A percentile compares a stretch with the other conserved stretches of the same genome.
phyloP scores from a whole-genome alignment of 2,113 vertebrate species.

The Cinclus mexicanus region DNA sequence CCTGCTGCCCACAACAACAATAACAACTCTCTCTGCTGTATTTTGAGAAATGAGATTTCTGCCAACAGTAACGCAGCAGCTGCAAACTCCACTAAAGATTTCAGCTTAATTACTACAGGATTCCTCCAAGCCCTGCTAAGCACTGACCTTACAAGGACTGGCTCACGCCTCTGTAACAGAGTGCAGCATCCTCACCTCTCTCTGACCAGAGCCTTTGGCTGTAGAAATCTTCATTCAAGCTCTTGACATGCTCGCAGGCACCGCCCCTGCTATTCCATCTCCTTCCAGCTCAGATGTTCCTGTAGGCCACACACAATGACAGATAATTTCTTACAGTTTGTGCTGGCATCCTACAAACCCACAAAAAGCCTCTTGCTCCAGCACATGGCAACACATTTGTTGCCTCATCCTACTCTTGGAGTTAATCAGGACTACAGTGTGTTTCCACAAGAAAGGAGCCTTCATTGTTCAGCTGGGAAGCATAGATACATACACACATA shows the following conservation, averaged over 20 bases:
- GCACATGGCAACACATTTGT: rapidly evolving
- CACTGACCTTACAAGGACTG: not conserved
- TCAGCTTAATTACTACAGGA: not conserved
- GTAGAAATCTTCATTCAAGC: not conserved
- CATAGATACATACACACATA: not conserved
- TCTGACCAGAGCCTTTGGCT: not conserved
- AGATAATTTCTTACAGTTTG: not conserved
- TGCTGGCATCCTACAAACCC: not conserved
- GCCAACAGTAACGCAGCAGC: not conserved
- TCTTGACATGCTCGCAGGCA: not conserved
- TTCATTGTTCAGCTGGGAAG: not conserved
- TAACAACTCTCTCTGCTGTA: not conserved
- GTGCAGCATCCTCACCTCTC: rapidly evolving
- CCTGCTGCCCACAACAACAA: constrained; percentile 19
- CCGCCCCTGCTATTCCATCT: not conserved
- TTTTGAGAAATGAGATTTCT: not conserved
- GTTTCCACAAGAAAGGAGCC: not conserved
- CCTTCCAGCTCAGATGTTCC: not conserved
- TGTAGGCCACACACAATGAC: not conserved
- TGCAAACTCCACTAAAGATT: not conserved
- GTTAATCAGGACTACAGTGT: not conserved
- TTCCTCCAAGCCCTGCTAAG: not conserved
- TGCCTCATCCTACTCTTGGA: not conserved
- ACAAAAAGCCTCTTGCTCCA: not conserved
- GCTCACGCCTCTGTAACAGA: not conserved